These are phyloP conservation scores for Scelioninae gen. 1 DNA, from an alignment of 2,888 invertebrate genomes.

Conservation along the genomic window DNA sequence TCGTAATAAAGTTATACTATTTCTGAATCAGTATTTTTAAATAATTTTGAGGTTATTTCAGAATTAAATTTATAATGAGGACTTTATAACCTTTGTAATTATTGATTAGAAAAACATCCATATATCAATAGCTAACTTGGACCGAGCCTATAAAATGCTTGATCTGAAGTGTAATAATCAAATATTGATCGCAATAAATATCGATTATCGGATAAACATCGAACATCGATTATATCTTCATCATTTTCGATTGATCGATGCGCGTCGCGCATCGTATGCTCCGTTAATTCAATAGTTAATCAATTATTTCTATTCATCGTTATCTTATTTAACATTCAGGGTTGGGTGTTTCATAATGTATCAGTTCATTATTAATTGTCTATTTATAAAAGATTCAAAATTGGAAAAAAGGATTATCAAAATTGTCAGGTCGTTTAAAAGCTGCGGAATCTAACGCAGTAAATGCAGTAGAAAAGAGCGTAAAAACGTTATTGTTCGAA, in stretches of 20 bases:
- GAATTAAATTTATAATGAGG: no score
- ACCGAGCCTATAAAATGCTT: not conserved
- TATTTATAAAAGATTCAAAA: slow-evolving; percentile 24
- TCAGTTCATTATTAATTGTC: slow-evolving; percentile 8
- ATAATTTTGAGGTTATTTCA: no score
- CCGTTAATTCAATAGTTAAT: slow-evolving; percentile 46
- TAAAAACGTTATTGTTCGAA: slow-evolving; percentile 26
- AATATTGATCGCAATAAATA: slow-evolving; percentile 56
- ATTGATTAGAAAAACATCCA: not conserved
- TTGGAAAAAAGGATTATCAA: slow-evolving; percentile 36
- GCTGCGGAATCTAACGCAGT: slow-evolving; percentile 13
- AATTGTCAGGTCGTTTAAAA: slow-evolving; percentile 18
- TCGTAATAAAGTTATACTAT: no score
- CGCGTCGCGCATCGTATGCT: slow-evolving; percentile 19
- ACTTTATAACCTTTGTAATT: no score
- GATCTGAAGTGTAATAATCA: slow-evolving; percentile 34
- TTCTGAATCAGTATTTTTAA: no score
- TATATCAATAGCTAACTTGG: not conserved
- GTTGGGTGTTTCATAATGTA: slow-evolving; percentile 19
- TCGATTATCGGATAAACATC: slow-evolving; percentile 61
- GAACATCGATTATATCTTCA: slow-evolving; percentile 58
- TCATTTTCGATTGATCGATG: slow-evolving; percentile 33
- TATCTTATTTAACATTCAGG: slow-evolving; percentile 40
- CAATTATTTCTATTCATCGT: slow-evolving; percentile 33
- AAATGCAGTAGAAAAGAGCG: not conserved